A percentile compares a stretch with the other conserved stretches of the same genome.
Evolutionary conservation across 1,140 invertebrate species (phyloP).

Genomic region (Palaemon carinicauda): DNA sequence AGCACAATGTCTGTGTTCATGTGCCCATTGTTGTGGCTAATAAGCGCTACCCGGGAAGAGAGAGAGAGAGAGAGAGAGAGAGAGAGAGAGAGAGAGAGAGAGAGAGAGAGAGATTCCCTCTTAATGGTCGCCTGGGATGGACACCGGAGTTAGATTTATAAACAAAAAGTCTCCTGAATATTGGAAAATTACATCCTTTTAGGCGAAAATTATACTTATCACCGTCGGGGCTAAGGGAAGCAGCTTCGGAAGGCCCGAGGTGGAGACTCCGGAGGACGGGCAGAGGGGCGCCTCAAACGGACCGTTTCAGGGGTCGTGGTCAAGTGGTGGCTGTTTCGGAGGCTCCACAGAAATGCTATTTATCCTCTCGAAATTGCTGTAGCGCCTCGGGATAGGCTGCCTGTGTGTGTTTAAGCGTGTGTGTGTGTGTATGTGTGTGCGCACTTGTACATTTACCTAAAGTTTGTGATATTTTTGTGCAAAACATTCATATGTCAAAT

Average conservation of each 20-base stretch:
- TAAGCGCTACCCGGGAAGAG: neutral
- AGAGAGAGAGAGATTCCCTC: neutral
- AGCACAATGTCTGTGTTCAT: too few species aligned
- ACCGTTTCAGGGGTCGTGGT: too few species aligned
- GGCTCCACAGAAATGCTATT: neutral
- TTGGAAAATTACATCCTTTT: neutral
- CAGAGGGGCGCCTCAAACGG: too few species aligned
- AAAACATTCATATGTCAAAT: too few species aligned
- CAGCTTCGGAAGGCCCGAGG: too few species aligned
- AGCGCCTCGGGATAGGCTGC: neutral
- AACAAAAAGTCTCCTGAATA: too few species aligned
- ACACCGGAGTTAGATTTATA: too few species aligned
- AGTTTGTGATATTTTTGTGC: neutral
- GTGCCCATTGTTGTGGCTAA: too few species aligned
- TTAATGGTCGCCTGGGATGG: neutral
- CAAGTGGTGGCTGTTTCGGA: too few species aligned
- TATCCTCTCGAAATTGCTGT: too few species aligned
- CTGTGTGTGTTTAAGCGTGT: constrained; percentile 11
- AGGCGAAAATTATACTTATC: neutral
- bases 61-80: neutral
- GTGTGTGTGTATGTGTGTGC: constrained; percentile 13
- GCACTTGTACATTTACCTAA: neutral
- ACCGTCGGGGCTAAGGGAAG: neutral
- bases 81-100: neutral
- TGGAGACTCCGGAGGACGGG: too few species aligned